A percentile compares a stretch with the other conserved stretches of the same genome.
phyloP scores from a whole-genome alignment of 2,888 invertebrate genomes.

The Xanthorhoe designata region DNA sequence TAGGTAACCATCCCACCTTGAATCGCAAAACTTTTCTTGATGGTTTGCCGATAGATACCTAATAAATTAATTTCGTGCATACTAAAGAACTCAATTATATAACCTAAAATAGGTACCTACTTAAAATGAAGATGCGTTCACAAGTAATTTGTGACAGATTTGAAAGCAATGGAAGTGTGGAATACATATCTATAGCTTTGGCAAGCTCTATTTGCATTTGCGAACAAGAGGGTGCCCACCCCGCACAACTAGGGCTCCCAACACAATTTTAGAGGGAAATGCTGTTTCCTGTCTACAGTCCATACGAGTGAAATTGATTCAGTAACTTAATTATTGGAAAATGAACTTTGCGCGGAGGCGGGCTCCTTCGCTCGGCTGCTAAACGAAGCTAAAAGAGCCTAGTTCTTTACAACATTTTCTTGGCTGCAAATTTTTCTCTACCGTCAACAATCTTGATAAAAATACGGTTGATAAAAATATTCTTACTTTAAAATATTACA shows the following conservation, averaged over 20 bases:
- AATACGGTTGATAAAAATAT: not conserved
- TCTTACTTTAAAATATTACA: no score
- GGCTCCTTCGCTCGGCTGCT: slow-evolving; percentile 26
- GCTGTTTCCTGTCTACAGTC: slow-evolving; percentile 41
- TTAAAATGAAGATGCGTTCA: not conserved
- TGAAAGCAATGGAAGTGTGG: slow-evolving; percentile 9
- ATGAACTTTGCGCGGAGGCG: slow-evolving; percentile 44
- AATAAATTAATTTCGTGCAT: not conserved
- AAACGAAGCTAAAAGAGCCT: slow-evolving; percentile 31
- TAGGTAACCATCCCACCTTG: not conserved
- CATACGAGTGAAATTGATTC: slow-evolving; percentile 49
- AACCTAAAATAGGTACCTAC: no score
- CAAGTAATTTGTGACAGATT: slow-evolving; percentile 14
- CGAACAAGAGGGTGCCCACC: slow-evolving; percentile 34
- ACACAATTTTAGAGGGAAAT: slow-evolving; percentile 44
- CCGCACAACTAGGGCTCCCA: slow-evolving; percentile 31
- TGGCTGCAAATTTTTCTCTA: slow-evolving; percentile 21
- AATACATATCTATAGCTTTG: slow-evolving; percentile 16
- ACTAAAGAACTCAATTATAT: not conserved
- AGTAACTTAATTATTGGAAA: slow-evolving; percentile 48
- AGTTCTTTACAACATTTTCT: slow-evolving; percentile 21
- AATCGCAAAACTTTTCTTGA: not conserved
- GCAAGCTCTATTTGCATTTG: slow-evolving; percentile 17
- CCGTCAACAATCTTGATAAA: slow-evolving; percentile 2
- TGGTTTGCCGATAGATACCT: not conserved